Evolutionary conservation across 2,797 vertebrate species (phyloP), one percentile per base, ranked within the genome.

Genomic region (Mus spretus): DNA sequence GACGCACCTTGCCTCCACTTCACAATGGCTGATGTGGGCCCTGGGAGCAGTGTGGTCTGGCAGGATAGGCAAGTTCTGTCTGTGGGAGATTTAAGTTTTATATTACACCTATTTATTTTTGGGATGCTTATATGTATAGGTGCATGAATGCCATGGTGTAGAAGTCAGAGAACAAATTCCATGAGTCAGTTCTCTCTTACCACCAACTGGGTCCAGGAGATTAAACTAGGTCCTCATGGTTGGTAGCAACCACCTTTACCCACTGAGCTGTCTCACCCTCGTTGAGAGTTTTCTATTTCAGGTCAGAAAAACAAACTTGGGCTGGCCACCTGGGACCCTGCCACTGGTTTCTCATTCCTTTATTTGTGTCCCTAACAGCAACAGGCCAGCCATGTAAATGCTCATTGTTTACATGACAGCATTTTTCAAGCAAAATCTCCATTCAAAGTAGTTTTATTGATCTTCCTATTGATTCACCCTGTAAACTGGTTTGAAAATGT

Each of bases 31-130:
- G 57, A 57, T 2, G 37, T 70, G 63, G 63, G 31, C n/a, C 31
- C 83, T 86, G 6, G 14, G 44, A 50, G 24, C 31, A 67, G 17
- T 96, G 91, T 80, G 96, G 94, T 95, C 97, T 97, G 96, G 97
- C 96, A 94, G 84, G 50, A 65, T 70, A 94, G 93, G 88, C 90
- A 91, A 85, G 57, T 37, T 93, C 82, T 96, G 95, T 93, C 93
- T 84, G 93, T 91, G 67, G 92, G 65, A 50, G 44, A n/a, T 86
- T 70, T 70, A 53, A 50, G 20, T 53, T n/a, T 65, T 10, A 22
- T 34, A 50, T 84, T 50, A 65, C 55, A 65, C 34, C 28, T 65
- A 65, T 34, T 65, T 31, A 44, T 85, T 50, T 44, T 34, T 20
- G 44, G 20, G 3, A 44, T 85, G 28, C 19, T 7, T 50, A 24